Evolutionary conservation across 2,113 vertebrate genomes (phyloP).

Genomic region (Cygnus buccinator): DNA sequence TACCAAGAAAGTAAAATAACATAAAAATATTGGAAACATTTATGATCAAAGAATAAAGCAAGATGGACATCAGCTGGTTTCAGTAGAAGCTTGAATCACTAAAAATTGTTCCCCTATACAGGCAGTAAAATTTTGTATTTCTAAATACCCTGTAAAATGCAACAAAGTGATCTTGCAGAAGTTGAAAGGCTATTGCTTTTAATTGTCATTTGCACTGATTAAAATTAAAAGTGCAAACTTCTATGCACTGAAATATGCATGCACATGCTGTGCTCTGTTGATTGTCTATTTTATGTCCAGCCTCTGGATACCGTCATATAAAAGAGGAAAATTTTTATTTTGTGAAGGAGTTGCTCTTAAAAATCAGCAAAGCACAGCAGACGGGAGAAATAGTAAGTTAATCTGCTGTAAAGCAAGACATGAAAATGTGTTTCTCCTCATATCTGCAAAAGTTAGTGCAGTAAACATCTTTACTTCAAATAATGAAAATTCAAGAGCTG

Average conservation of each 20-base stretch:
- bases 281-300: conserved; percentile 22
- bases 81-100: background rate
- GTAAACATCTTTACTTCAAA: background rate
- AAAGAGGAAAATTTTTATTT: conserved; percentile 19
- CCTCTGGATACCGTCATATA: conserved; percentile 37
- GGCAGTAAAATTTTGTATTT: conserved; percentile 20
- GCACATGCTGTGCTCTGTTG: background rate
- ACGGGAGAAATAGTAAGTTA: background rate
- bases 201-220: background rate
- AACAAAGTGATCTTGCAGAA: background rate
- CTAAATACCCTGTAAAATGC: background rate
- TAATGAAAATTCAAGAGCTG: background rate
- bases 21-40: background rate
- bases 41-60: conserved; percentile 10
- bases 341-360: conserved; percentile 16
- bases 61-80: background rate
- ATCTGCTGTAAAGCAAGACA: background rate
- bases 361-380: conserved; percentile 1
- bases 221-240: conserved; percentile 46
- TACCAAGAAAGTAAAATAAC: background rate
- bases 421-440: background rate
- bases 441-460: background rate
- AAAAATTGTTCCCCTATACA: background rate
- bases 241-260: background rate
- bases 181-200: conserved; percentile 16